A percentile compares a stretch with the other conserved stretches of the same genome.
phyloP scores from a whole-genome alignment of 1,140 invertebrate genomes.

The Drosophila funebris region DNA sequence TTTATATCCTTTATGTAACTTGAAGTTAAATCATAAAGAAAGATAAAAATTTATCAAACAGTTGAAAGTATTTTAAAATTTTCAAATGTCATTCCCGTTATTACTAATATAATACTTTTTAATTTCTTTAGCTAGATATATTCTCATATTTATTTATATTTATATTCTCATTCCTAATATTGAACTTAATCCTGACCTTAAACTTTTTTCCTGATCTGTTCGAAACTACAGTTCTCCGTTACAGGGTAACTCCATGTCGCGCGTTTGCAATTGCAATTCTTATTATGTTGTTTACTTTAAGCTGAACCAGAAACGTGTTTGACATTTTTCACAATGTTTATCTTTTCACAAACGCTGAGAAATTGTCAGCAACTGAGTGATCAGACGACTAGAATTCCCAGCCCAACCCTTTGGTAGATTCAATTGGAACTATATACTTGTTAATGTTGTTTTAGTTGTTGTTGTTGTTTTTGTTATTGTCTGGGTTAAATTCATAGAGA shows the following conservation, averaged over 20 bases:
- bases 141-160: neutral
- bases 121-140: neutral
- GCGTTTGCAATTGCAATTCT: constrained; percentile 44
- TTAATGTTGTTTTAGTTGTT: constrained; percentile 1
- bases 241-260: constrained; percentile 34
- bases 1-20: no score
- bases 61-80: no score
- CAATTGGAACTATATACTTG: constrained; percentile 28
- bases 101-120: neutral
- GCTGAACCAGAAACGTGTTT: constrained; percentile 64
- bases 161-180: neutral
- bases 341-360: constrained; percentile 50
- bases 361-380: constrained; percentile 38
- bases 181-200: neutral
- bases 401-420: constrained; percentile 6
- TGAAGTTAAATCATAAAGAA: no score
- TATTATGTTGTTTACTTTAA: constrained; percentile 65
- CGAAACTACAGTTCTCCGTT: neutral
- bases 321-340: constrained; percentile 71
- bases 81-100: no score
- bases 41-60: no score
- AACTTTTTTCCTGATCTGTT: neutral
- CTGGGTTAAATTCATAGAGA: constrained; percentile 36
- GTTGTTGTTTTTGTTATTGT: constrained; percentile 29
- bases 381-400: constrained; percentile 23